These are phyloP conservation scores for Cuniculus paca DNA, from an alignment of 2,797 vertebrate species.

Conservation along the genomic window DNA sequence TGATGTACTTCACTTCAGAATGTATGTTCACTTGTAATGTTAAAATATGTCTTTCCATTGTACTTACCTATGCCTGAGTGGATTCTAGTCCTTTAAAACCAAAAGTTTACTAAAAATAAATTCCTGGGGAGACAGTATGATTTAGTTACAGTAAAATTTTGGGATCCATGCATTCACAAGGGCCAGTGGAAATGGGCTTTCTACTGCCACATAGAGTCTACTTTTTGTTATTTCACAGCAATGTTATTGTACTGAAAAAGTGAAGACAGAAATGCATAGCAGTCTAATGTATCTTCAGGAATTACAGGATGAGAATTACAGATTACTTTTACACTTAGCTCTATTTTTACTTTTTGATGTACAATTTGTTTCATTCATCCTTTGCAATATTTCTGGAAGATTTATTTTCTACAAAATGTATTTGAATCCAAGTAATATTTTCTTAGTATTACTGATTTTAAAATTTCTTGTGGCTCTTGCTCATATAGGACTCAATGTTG, in stretches of 20 bases:
- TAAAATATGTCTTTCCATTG: not conserved
- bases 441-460: not conserved
- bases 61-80: not conserved
- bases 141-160: not conserved
- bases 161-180: not conserved
- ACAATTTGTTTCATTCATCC: not conserved
- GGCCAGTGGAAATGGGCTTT: not conserved
- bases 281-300: not conserved
- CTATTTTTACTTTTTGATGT: not conserved
- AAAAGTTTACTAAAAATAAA: not conserved
- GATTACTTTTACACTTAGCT: not conserved
- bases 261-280: not conserved
- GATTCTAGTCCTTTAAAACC: not conserved
- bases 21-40: not conserved
- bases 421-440: conserved; percentile 21
- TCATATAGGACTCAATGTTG: not conserved
- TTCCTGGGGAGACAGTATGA: not conserved
- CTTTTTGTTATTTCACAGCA: not conserved
- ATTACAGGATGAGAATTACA: not conserved
- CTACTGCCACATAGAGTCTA: not conserved
- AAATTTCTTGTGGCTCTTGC: not conserved
- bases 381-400: conserved; percentile 11
- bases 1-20: not conserved
- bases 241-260: not conserved
- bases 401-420: not conserved